Conservation (phyloP, 1,140 invertebrate genomes). For the Drosophila ohnishii region DNA sequence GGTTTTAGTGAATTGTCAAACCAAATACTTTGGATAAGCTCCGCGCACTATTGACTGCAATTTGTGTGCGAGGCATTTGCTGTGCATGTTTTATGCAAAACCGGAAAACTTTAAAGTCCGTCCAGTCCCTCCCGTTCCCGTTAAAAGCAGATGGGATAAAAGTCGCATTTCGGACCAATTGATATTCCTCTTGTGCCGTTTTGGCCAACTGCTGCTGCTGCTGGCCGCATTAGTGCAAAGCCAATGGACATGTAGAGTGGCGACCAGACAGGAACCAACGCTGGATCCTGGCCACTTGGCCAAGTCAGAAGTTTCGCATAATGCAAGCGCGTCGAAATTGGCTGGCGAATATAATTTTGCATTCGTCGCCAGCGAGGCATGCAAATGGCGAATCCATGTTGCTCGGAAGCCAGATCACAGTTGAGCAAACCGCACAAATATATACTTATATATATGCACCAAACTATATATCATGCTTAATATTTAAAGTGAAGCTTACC, state of each 20-base stretch:
- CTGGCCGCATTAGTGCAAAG: constrained; percentile 58
- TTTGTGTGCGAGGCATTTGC: constrained; percentile 54
- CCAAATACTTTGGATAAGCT: constrained; percentile 70
- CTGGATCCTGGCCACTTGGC: constrained; percentile 38
- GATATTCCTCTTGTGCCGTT: constrained; percentile 37
- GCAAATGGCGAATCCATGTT: constrained; percentile 78
- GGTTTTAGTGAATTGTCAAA: constrained; percentile 66
- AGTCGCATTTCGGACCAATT: constrained; percentile 46
- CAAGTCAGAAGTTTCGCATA: constrained; percentile 58
- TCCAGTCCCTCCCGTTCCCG: constrained; percentile 9
- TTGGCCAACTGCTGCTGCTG: constrained; percentile 31
- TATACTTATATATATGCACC: not conserved
- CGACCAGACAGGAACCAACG: constrained; percentile 12
- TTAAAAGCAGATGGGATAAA: constrained; percentile 50
- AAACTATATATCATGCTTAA: not conserved
- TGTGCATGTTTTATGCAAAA: constrained; percentile 71
- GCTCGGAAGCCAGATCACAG: constrained; percentile 42
- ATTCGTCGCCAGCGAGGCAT: constrained; percentile 60
- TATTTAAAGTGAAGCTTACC: constrained; percentile 85
- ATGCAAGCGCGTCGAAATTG: constrained; percentile 49
- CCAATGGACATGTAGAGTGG: constrained; percentile 61
- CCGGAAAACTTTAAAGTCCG: constrained; percentile 54
- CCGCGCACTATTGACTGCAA: constrained; percentile 60
- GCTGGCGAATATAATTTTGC: constrained; percentile 55
- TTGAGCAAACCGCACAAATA: constrained; percentile 22